These are phyloP conservation scores for Agelaius tricolor DNA, from an alignment of 2,113 vertebrate genomes.

Conservation along the genomic window DNA sequence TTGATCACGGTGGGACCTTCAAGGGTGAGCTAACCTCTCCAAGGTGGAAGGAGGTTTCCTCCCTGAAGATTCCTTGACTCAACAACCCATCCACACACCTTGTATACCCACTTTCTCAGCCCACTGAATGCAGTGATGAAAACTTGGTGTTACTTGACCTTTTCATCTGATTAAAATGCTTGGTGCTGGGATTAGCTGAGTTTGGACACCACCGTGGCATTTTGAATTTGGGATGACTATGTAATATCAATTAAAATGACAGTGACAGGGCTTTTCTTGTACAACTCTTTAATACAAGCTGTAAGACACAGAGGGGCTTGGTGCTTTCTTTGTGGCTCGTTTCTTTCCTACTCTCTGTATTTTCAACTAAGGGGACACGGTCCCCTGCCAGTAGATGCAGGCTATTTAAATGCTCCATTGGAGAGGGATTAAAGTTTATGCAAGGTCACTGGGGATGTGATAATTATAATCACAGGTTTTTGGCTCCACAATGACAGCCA, in stretches of 20 bases:
- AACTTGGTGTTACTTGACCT: slow-evolving; percentile 43
- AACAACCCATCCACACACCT: not conserved
- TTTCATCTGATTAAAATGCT: slow-evolving; percentile 48
- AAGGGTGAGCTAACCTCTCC: not conserved
- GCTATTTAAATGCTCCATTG: slow-evolving; percentile 99
- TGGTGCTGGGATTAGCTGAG: not conserved
- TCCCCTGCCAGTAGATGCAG: slow-evolving; percentile 84
- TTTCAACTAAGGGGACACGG: slow-evolving; percentile 69
- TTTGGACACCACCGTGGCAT: not conserved
- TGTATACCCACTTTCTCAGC: slow-evolving; percentile 6
- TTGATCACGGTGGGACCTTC: not conserved
- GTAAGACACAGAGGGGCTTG: slow-evolving; percentile 51
- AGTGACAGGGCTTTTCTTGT: slow-evolving; percentile 54
- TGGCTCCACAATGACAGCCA: slow-evolving; percentile 99
- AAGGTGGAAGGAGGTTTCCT: not conserved
- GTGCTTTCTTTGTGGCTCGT: slow-evolving; percentile 74
- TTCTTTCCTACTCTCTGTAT: slow-evolving; percentile 63
- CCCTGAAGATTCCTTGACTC: not conserved
- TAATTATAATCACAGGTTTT: slow-evolving; percentile 99
- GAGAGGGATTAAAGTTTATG: slow-evolving; percentile 99
- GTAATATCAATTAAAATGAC: slow-evolving; percentile 65
- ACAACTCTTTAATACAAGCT: slow-evolving; percentile 37
- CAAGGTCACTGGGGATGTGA: slow-evolving; percentile 99
- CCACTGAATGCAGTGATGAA: slow-evolving; percentile 22
- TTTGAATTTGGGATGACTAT: slow-evolving; percentile 25